Percentiles rank a stretch among this genome's conserved stretches.
phyloP scores from a whole-genome alignment of 2,113 vertebrate species.

The Neopipo cinnamomea region DNA sequence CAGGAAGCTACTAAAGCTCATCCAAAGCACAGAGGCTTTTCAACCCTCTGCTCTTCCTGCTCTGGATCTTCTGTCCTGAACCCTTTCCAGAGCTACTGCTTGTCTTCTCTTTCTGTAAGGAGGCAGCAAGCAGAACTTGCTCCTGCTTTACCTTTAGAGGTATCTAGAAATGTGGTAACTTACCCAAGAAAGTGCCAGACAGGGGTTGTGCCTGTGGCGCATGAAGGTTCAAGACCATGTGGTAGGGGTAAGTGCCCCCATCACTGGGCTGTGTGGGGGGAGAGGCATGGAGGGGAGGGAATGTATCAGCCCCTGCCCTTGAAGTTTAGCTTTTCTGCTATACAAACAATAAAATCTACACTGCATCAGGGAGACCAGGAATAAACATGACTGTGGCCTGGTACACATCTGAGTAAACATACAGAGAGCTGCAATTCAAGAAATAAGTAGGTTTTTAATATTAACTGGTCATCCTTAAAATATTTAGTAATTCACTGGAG shows the following conservation, averaged over 20 bases:
- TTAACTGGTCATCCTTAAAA: not conserved
- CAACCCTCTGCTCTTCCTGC: not conserved
- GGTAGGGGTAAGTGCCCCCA: not conserved
- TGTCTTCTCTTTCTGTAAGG: not conserved
- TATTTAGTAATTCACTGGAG: not conserved
- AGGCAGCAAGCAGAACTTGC: not conserved
- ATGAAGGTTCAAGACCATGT: not conserved
- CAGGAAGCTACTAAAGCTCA: not conserved
- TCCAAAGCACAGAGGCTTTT: not conserved
- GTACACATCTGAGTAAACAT: not conserved
- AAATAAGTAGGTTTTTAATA: not conserved
- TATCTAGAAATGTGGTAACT: not conserved
- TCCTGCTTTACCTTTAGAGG: not conserved
- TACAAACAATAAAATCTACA: not conserved
- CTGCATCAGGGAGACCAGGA: not conserved
- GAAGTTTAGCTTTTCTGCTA: not conserved
- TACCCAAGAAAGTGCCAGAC: not conserved
- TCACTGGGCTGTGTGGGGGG: not conserved
- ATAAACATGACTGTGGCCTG: not conserved
- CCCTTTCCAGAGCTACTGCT: not conserved
- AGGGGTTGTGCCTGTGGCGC: fast-evolving
- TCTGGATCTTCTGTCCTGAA: not conserved
- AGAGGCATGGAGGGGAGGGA: not conserved
- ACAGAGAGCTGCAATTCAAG: not conserved
- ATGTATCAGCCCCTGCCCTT: not conserved